Evolutionary conservation across 2,113 vertebrate species (phyloP), one percentile per base, ranked within the genome.

Genomic region (Lophura nycthemera): DNA sequence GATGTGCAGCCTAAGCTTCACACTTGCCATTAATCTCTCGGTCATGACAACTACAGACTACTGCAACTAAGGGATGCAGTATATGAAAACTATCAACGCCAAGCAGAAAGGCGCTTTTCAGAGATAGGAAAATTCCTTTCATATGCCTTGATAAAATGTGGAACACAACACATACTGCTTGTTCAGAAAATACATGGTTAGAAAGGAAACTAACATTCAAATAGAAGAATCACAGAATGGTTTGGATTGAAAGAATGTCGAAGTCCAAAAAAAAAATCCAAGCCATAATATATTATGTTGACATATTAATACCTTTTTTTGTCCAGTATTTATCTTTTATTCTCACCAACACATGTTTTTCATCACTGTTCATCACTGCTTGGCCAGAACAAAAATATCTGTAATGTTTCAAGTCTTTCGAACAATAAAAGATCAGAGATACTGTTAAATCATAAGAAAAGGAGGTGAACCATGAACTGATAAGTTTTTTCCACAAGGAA

Each of bases 201-300:
- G 14, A 54, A 52, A 85, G 29, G 10, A 43, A 30, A 83, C 15
- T 0, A 63, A 21, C 16, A 63, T 1, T 84, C 32, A 50, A 60
- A 73, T 18, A 56, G 29, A 32, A 47, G 11, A 52, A 82, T 79
- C 52, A 29, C 15, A 29, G 52, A 14, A 29, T 10, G 27, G 52
- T 54, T 29, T 54, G 27, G 27, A 27, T 16, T 54, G 52, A 5
- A 70, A 40, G 13, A 61, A 48, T 10, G 71, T 7, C 6, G 2
- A 85, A 74, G 52, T 54, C 52, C 5, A 29, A 54, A 54, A 54
- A 25, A 52, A 29, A 54, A 30, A 54, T 8, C 36, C 21, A 45
- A 3, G 13, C 10, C 30, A 0, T 4, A 30, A 29, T 0, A 1
- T 13, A 30, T 42, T 45, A 54, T 57, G 15, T 8, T 65, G 29